phyloP scores from a whole-genome alignment of 2,113 vertebrate genomes.

The Caretta caretta region DNA sequence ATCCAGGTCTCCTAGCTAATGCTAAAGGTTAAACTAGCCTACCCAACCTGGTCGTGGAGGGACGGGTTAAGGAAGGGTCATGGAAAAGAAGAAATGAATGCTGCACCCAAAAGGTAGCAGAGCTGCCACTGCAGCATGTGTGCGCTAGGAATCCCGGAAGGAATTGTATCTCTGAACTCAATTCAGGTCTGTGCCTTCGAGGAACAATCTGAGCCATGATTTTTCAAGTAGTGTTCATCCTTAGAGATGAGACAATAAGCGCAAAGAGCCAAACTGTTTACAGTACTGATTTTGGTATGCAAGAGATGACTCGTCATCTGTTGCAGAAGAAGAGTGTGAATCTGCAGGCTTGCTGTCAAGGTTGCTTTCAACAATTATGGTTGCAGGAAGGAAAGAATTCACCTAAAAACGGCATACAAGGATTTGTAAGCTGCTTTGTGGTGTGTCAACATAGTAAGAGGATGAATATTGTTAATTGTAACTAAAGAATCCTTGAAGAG shows the following conservation, averaged over 20 bases:
- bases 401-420: neutral
- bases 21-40: neutral
- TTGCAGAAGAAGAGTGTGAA: neutral
- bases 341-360: neutral
- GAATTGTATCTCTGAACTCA: neutral
- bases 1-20: neutral
- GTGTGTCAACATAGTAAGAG: neutral
- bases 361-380: neutral
- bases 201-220: fast-evolving
- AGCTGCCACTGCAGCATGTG: neutral
- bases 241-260: neutral
- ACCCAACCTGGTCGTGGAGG: neutral
- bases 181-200: neutral
- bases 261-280: neutral
- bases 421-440: neutral
- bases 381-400: neutral
- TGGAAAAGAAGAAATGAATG: neutral
- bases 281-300: neutral
- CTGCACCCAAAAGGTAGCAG: neutral
- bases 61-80: neutral
- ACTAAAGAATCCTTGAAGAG: neutral
- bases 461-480: neutral
- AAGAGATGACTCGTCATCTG: neutral
- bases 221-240: neutral
- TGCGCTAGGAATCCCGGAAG: neutral